Evolutionary conservation across 2,888 invertebrate species (phyloP), one percentile per base, ranked within the genome.

Genomic region (Temnothorax rugatulus): DNA sequence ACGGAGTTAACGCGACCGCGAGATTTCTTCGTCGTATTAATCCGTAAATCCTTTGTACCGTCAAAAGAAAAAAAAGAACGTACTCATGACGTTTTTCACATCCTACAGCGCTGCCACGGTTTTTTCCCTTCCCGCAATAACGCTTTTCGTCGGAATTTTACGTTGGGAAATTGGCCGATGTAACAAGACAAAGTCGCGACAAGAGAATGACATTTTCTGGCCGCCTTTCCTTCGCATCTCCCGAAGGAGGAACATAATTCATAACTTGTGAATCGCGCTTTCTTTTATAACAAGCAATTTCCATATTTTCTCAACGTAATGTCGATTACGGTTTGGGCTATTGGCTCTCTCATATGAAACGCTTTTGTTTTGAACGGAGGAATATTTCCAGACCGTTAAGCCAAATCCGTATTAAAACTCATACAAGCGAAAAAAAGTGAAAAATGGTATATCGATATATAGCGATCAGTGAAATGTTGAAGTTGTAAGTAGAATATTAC

Each of bases 11-110:
- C 71, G 79, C 71, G 21, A 47, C 79, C 54, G 44, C 73, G 57
- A 44, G 79, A 81, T 68, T 69, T 84, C 76, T 82, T 57, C 61
- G 64, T 64, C 50, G 57, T 44, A 59, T 57, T 79, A 79, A 79
- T 79, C 47, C 57, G 44, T 71, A 81, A 81, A 81, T 81, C 71
- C 29, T 25, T 64, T 18, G 9, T 11, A 11, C 25, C 18, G 18
- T 41, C 21, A 57, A 57, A 57, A 57, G 7, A 25, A 64, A 21
- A 15, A 47, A 18, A 25, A 7, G 13, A 34, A 29, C 63, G 50
- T 18, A 44, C 63, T 34, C 44, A 11, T 8, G 21, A 4, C 5
- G 47, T 75, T 63, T 69, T 71, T 29, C 54, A 25, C n/a, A 4
- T 9, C n/a, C 29, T 25, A n/a, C n/a, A 15, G n/a, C 11, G 21